These are phyloP conservation scores for Psilopogon haemacephalus DNA, from an alignment of 2,113 vertebrate species.

Conservation along the genomic window DNA sequence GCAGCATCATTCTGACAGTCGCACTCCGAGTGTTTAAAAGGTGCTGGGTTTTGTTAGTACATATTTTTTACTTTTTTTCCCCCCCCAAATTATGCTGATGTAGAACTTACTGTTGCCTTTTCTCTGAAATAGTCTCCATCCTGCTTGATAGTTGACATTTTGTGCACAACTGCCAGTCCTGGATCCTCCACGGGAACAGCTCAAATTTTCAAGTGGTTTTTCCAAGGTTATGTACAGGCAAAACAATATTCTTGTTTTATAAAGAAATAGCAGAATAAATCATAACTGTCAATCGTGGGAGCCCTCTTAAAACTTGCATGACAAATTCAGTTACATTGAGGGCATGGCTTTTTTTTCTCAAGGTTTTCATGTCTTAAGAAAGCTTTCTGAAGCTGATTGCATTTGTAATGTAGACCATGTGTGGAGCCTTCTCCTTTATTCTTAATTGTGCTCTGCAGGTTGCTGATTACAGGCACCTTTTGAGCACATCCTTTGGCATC, in stretches of 20 bases:
- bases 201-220: background rate
- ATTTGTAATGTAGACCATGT: background rate
- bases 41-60: background rate
- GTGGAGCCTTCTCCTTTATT: constrained; percentile 17
- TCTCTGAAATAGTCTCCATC: background rate
- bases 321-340: background rate
- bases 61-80: background rate
- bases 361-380: background rate
- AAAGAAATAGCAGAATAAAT: background rate
- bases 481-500: constrained; percentile 43
- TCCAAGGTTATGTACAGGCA: background rate
- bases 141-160: background rate
- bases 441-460: constrained; percentile 46
- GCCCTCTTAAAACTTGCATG: background rate
- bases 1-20: background rate
- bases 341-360: background rate
- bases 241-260: background rate
- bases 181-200: background rate
- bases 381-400: background rate
- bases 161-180: background rate
- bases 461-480: constrained; percentile 15
- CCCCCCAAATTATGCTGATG: background rate
- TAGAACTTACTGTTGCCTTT: background rate
- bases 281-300: background rate
- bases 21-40: background rate